These are phyloP conservation scores for Ochropacha duplaris DNA, from an alignment of 2,888 invertebrate species.

Conservation along the genomic window DNA sequence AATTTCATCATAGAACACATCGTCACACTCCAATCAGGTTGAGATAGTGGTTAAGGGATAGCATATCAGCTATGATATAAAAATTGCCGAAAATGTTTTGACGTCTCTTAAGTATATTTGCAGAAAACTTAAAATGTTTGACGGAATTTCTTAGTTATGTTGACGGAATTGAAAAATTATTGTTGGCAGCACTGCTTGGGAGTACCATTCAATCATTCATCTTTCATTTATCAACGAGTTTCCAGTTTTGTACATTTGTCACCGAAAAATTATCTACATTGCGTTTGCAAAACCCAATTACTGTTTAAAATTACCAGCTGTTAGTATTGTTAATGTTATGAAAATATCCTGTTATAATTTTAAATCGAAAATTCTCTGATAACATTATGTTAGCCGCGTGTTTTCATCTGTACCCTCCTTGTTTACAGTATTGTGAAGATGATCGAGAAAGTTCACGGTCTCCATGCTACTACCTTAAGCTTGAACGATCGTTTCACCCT, in stretches of 20 bases:
- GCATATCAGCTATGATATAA: too few species aligned
- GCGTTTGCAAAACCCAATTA: conserved; percentile 2
- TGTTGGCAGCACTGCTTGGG: too few species aligned
- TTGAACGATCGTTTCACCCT: conserved; percentile 64
- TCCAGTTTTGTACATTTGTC: too few species aligned
- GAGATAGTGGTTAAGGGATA: too few species aligned
- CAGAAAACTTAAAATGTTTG: too few species aligned
- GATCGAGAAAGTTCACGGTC: conserved; percentile 67
- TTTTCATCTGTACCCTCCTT: conserved; percentile 6
- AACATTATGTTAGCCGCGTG: neutral
- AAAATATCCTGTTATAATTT: neutral
- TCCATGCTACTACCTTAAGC: conserved; percentile 69
- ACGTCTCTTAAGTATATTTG: too few species aligned
- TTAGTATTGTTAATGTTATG: neutral
- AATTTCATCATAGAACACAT: too few species aligned
- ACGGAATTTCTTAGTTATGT: too few species aligned
- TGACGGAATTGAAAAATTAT: too few species aligned
- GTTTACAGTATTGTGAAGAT: conserved; percentile 34
- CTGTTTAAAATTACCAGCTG: conserved; percentile 25
- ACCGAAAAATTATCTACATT: too few species aligned
- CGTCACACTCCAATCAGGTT: too few species aligned
- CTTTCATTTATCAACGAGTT: neutral
- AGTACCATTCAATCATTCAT: neutral
- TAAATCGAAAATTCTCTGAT: neutral
- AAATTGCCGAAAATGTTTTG: too few species aligned